These are phyloP conservation scores for Ridgeia piscesae DNA, from an alignment of 1,140 invertebrate species.

Conservation along the genomic window DNA sequence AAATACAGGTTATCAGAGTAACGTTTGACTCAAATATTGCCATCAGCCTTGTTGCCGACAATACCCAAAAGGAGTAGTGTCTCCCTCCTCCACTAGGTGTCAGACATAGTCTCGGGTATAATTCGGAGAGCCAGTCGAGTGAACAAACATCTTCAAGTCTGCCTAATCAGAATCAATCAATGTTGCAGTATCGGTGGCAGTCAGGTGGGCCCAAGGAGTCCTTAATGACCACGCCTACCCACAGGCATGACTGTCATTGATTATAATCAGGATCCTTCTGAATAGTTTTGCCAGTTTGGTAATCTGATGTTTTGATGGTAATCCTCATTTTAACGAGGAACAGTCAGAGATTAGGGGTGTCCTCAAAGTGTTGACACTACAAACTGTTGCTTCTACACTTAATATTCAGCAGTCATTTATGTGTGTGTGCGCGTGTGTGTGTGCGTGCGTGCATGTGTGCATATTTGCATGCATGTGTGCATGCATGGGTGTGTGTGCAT, in stretches of 20 bases:
- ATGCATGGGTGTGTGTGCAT: background rate
- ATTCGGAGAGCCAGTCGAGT: background rate
- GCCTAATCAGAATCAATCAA: background rate
- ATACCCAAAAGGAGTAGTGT: background rate
- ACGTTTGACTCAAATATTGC: background rate
- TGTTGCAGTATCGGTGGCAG: background rate
- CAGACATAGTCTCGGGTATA: background rate
- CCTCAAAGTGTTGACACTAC: background rate
- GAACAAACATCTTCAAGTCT: background rate
- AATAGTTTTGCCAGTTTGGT: background rate
- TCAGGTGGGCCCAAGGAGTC: background rate
- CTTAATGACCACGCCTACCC: background rate
- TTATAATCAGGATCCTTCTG: background rate
- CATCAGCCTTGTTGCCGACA: background rate
- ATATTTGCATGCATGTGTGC: no score
- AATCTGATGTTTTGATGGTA: background rate
- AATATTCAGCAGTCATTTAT: background rate
- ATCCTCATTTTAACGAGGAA: background rate
- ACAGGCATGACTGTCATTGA: background rate
- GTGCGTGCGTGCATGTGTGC: no score
- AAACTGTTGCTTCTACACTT: background rate
- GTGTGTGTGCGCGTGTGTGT: background rate
- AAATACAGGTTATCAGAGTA: background rate
- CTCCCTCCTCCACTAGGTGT: background rate
- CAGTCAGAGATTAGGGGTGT: background rate